Base-by-base conservation (phyloP, 2,888 invertebrate genomes). In the Chorisops tibialis region DNA sequence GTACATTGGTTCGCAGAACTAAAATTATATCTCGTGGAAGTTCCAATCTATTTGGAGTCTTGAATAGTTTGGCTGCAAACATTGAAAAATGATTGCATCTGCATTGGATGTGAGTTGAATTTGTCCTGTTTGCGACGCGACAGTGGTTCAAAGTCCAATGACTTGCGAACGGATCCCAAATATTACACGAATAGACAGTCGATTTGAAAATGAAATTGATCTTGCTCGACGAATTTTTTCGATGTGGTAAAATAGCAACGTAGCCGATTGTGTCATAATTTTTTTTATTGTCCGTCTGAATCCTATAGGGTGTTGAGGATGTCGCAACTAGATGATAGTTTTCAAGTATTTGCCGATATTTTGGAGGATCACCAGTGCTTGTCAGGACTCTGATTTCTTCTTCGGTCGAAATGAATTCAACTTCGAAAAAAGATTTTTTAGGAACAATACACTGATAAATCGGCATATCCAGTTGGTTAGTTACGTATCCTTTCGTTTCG, bases 381-480 rank as follows among this genome's bases (percentile, higher is more conserved):
- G 69, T 43, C 9, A 69, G 59, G 0, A 70, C 45, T 18, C 58
- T 58, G 4, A 72, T 45, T 11, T 67, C 62, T 3, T 24, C 54
- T 2, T 63, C 45, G 0, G 63, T 12, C 2, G 56, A 7, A 1
- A 38, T 1, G 30, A 72, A 69, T 4, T 59, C 67, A 1, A 70
- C 56, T 5, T 68, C 19, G 9, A 71, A 22, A 2, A 69, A 48
- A 0, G 67, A 58, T 60, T 71, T 68, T 24, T 56, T 24, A 0
- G 68, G 67, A 30, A 70, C 47, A 30, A 52, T 12, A 14, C 65
- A 56, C 22, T 56, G 61, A 59, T 66, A 73, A 0, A 70, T 51
- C 4, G 66, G 64, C 69, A 72, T 70, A 45, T 70, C 68, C 0
- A 54, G 24, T 1, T 41, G 9, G 21, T 41, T 49, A 3, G 65